Evolutionary conservation across 2,888 invertebrate species (phyloP).

Genomic region (Macrosiphum euphorbiae): DNA sequence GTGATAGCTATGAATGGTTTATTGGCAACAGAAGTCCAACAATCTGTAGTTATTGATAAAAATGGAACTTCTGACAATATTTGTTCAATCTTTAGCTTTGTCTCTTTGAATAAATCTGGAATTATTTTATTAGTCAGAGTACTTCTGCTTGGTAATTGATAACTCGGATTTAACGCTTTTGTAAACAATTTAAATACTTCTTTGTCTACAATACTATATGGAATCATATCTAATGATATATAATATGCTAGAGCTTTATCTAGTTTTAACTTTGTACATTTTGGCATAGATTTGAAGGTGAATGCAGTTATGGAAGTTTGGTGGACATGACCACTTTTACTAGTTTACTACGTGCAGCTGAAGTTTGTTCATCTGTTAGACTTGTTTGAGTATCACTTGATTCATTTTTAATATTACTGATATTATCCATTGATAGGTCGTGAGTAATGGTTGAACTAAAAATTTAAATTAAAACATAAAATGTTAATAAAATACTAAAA

Average conservation of each 20-base stretch:
- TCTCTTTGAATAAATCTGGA: neutral
- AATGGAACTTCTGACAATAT: neutral
- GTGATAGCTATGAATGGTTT: neutral
- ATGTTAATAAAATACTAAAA: neutral
- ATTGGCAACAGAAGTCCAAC: constrained; percentile 11
- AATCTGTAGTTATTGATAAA: constrained; percentile 18
- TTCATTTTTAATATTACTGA: neutral
- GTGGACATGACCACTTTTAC: neutral
- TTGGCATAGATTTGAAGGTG: neutral
- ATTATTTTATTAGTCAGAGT: neutral
- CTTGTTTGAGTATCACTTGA: neutral
- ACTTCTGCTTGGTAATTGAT: constrained; percentile 3
- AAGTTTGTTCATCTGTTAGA: neutral
- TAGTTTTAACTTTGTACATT: neutral
- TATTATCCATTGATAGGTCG: neutral
- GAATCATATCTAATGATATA: neutral
- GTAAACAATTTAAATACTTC: neutral
- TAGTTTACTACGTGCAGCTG: neutral
- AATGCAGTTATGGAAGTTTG: neutral
- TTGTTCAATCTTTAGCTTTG: neutral
- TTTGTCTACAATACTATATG: neutral
- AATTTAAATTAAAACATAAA: neutral
- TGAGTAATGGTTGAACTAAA: neutral
- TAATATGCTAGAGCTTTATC: constrained; percentile 10
- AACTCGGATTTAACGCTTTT: constrained; percentile 8